phyloP scores from a whole-genome alignment of 2,113 vertebrate genomes.

The Amia ocellicauda region DNA sequence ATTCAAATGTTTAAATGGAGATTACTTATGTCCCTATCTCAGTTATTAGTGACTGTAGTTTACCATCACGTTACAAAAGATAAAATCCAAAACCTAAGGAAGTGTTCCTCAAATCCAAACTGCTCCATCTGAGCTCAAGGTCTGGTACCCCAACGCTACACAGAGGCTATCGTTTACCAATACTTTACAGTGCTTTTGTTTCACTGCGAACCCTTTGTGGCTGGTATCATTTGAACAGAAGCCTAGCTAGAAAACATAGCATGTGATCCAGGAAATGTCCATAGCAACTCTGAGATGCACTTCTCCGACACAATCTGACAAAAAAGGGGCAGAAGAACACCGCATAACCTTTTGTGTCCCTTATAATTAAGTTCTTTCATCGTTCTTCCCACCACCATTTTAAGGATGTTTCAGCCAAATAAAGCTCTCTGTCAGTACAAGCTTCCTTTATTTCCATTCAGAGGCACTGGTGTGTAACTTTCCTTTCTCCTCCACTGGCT shows the following conservation, averaged over 20 bases:
- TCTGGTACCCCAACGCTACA: not conserved
- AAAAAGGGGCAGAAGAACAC: conserved; percentile 33
- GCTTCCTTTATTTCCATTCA: conserved; percentile 51
- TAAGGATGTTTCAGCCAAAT: conserved; percentile 47
- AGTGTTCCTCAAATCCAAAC: too few relatives aligned
- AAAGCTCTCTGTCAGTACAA: conserved; percentile 45
- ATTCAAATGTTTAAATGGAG: too few relatives aligned
- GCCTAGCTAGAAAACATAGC: not conserved
- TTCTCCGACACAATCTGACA: conserved; percentile 26
- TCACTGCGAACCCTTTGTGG: not conserved
- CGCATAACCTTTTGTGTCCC: conserved; percentile 47
- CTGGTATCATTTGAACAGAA: conserved; percentile 16
- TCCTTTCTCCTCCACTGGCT: conserved; percentile 39
- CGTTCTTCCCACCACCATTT: conserved; percentile 47
- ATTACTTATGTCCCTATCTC: too few relatives aligned
- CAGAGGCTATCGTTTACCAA: not conserved
- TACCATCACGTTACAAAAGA: too few relatives aligned
- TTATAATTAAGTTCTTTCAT: conserved; percentile 52
- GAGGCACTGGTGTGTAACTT: conserved; percentile 45
- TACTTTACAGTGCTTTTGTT: not conserved
- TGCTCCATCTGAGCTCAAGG: not conserved
- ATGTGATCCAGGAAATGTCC: not conserved
- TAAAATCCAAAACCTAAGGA: too few relatives aligned
- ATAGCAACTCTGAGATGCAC: conserved; percentile 20
- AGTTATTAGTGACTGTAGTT: too few relatives aligned